Base-by-base conservation (phyloP, 2,888 invertebrate species). In the Galerucella pusilla region DNA sequence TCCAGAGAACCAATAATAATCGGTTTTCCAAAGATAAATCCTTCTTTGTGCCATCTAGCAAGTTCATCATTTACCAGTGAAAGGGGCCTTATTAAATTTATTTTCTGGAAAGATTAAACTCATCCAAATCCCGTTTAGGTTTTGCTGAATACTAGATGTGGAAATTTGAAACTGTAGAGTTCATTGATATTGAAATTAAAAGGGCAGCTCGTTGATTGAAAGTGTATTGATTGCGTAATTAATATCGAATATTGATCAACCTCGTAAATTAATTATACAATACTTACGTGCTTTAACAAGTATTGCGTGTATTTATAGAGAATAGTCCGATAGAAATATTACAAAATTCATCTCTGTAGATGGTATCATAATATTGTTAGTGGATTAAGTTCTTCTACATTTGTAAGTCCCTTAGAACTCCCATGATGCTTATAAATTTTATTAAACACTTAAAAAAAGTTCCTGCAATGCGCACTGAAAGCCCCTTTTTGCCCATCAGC, bases 1-100 rank as follows among this genome's bases (percentile, higher is more conserved):
- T 66, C 66, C 66, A 81, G 78, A 77, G 79, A 80, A 82, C 78
- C 80, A 80, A 81, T 82, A 82, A 81, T 83, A 83, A 83, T 83
- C 83, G 81, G 81, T 77, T 81, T 82, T 81, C 82, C 79, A 81
- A 80, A 82, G 82, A 81, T 82, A 82, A 83, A 81, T 81, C 81
- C 75, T 80, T 73, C 79, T 80, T 81, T 81, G 81, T 80, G 77
- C 73, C 75, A 75, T 74, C 78, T 75, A 75, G 74, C 67, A 74
- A 73, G 75, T 78, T 76, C 76, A 76, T 78, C 78, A 74, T 72
- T 75, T 74, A 69, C 70, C 67, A 57, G 71, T 67, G 70, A 71
- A 71, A 75, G 70, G 68, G 75, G 63, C 68, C 75, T 75, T 75
- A 78, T 76, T 78, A 75, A 78, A 78, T 76, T 78, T 75, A 71